Percentiles rank a stretch among this genome's conserved stretches.
These are phyloP conservation scores for Amphiprion clarkii DNA, from an alignment of 2,797 vertebrate genomes.

Conservation along the genomic window DNA sequence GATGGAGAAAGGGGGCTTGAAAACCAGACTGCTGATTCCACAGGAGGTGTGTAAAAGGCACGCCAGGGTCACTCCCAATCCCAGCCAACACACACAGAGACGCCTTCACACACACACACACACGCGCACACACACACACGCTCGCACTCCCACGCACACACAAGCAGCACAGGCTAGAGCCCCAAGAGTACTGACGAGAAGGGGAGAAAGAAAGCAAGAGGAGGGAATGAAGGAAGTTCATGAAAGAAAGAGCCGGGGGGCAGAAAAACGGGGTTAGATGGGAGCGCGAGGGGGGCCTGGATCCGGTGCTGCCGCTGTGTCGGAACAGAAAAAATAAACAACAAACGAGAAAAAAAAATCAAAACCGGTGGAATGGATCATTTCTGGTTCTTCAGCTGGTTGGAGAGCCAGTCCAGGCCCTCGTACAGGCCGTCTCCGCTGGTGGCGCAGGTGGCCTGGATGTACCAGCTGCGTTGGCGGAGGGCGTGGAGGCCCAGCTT, in stretches of 20 bases:
- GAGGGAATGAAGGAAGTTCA: slow-evolving; percentile 70
- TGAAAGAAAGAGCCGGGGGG: slow-evolving; percentile 70
- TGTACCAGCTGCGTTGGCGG: slow-evolving; percentile 89
- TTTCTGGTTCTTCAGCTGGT: slow-evolving; percentile 91
- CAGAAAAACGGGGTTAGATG: slow-evolving; percentile 59
- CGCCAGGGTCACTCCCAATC: slow-evolving; percentile 88
- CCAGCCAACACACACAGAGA: slow-evolving; percentile 84
- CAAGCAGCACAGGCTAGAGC: slow-evolving; percentile 83
- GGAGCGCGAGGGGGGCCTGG: slow-evolving; percentile 73
- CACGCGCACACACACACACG: slow-evolving; percentile 32
- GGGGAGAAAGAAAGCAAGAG: slow-evolving; percentile 30
- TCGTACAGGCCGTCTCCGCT: slow-evolving; percentile 89
- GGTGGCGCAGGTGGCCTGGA: slow-evolving; percentile 91
- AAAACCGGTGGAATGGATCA: slow-evolving; percentile 85
- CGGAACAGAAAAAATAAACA: slow-evolving; percentile 75
- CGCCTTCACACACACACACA: slow-evolving; percentile 72
- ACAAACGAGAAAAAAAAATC: slow-evolving; percentile 72
- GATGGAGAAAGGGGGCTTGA: slow-evolving; percentile 69
- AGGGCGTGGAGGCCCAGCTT: slow-evolving; percentile 89
- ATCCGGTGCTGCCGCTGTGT: slow-evolving; percentile 83
- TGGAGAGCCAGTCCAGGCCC: slow-evolving; percentile 91
- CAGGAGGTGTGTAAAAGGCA: slow-evolving; percentile 87
- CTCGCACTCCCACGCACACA: slow-evolving; percentile 60
- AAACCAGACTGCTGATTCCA: slow-evolving; percentile 82
- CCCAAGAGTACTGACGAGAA: slow-evolving; percentile 68